These are phyloP conservation scores for Deilephila porcellus DNA, from an alignment of 2,888 invertebrate species.

Conservation along the genomic window DNA sequence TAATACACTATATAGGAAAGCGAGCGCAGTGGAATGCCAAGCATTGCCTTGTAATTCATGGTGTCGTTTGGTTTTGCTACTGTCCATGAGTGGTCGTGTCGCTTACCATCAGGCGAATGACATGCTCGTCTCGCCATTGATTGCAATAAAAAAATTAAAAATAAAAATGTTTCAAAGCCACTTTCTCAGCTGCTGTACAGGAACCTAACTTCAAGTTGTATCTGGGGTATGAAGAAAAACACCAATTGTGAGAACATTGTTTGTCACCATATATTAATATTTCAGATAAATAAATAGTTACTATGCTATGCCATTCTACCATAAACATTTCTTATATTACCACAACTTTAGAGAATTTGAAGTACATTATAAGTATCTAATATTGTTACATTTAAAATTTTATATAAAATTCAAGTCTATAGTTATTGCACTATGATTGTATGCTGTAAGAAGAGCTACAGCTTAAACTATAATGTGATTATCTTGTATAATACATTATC, in stretches of 20 bases:
- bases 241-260: conserved; percentile 62
- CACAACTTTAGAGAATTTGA: conserved; percentile 58
- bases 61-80: no score
- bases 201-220: not conserved
- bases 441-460: conserved; percentile 10
- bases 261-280: conserved; percentile 71
- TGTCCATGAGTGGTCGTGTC: no score
- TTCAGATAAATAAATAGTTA: conserved; percentile 75
- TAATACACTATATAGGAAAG: no score
- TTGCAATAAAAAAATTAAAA: no score
- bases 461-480: conserved; percentile 44
- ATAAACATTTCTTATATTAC: conserved; percentile 65
- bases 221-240: conserved; percentile 40
- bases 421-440: conserved; percentile 56
- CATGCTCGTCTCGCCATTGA: no score
- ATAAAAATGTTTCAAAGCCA: no score
- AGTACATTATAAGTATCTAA: conserved; percentile 44
- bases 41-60: no score
- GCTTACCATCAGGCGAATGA: no score
- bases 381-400: conserved; percentile 42
- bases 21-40: no score
- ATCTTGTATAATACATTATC: conserved; percentile 32
- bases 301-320: conserved; percentile 66
- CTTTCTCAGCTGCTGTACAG: no score
- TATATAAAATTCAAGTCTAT: conserved; percentile 49